These are phyloP conservation scores for Ischnura elegans DNA, from an alignment of 2,888 invertebrate species.

Conservation along the genomic window DNA sequence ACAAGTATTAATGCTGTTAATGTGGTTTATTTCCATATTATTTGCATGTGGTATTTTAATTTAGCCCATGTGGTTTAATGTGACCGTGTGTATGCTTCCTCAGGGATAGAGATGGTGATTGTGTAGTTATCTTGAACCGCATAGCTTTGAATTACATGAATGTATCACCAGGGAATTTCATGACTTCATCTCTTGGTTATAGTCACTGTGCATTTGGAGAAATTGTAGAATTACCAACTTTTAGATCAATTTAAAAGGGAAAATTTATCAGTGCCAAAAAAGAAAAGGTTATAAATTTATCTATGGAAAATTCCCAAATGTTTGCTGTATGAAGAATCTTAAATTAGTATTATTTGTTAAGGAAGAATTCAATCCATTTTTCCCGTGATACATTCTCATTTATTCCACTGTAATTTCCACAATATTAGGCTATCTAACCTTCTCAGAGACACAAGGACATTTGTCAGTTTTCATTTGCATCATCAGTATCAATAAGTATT, in stretches of 20 bases:
- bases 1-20: conserved; percentile 48
- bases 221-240: too few relatives aligned
- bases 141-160: not conserved
- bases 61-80: conserved; percentile 29
- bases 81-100: conserved; percentile 36
- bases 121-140: not conserved
- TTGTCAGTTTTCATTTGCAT: not conserved
- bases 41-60: conserved; percentile 51
- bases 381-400: too few relatives aligned
- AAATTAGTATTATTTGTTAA: not conserved
- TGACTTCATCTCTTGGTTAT: not conserved
- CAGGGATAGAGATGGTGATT: conserved; percentile 37
- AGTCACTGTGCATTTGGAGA: too few relatives aligned
- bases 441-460: not conserved
- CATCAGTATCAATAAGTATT: too few relatives aligned
- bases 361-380: not conserved
- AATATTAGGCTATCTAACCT: not conserved
- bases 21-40: conserved; percentile 50
- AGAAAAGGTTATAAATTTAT: too few relatives aligned
- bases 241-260: too few relatives aligned
- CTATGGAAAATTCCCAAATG: too few relatives aligned
- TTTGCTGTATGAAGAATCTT: not conserved
- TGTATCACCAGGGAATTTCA: too few relatives aligned
- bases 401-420: too few relatives aligned
- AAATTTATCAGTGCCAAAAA: too few relatives aligned